Evolutionary conservation across 1,140 invertebrate genomes (phyloP).

Genomic region (Hestina assimilis): DNA sequence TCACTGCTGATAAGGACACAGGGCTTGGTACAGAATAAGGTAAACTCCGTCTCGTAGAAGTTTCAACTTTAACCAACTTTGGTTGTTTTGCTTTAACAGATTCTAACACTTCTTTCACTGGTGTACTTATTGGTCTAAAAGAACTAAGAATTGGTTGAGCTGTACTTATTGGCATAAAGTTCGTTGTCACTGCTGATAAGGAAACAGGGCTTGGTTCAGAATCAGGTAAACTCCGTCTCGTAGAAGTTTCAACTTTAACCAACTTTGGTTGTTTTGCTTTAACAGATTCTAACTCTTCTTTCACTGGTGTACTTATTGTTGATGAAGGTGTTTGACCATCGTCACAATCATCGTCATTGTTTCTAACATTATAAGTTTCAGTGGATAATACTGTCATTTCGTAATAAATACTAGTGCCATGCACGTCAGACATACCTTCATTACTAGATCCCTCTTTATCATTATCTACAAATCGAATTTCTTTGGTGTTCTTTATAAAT

Average conservation of each 20-base stretch:
- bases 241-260: slow-evolving; percentile 26
- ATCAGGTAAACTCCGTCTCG: slow-evolving; percentile 30
- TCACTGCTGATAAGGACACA: slow-evolving; percentile 30
- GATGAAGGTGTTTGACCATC: slow-evolving; percentile 44
- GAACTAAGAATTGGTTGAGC: slow-evolving; percentile 33
- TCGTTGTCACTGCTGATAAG: slow-evolving; percentile 35
- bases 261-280: slow-evolving; percentile 37
- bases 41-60: slow-evolving; percentile 29
- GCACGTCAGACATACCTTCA: slow-evolving; percentile 65
- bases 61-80: slow-evolving; percentile 22
- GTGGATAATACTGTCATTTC: slow-evolving; percentile 74
- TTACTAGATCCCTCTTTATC: slow-evolving; percentile 56
- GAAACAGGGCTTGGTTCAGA: slow-evolving; percentile 28
- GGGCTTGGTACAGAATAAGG: slow-evolving; percentile 31
- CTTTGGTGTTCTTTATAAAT: slow-evolving; percentile 72
- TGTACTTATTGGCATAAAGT: slow-evolving; percentile 34
- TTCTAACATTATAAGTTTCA: slow-evolving; percentile 66
- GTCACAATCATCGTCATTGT: slow-evolving; percentile 65
- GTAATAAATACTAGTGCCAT: slow-evolving; percentile 73
- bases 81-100: slow-evolving; percentile 43
- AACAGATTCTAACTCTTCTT: slow-evolving; percentile 49
- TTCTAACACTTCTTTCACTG: slow-evolving; percentile 46
- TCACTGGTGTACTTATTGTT: slow-evolving; percentile 46
- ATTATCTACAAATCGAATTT: slow-evolving; percentile 63
- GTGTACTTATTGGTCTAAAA: slow-evolving; percentile 35